Evolutionary conservation across 2,888 invertebrate species (phyloP).

Genomic region (Silvanus unidentatus): DNA sequence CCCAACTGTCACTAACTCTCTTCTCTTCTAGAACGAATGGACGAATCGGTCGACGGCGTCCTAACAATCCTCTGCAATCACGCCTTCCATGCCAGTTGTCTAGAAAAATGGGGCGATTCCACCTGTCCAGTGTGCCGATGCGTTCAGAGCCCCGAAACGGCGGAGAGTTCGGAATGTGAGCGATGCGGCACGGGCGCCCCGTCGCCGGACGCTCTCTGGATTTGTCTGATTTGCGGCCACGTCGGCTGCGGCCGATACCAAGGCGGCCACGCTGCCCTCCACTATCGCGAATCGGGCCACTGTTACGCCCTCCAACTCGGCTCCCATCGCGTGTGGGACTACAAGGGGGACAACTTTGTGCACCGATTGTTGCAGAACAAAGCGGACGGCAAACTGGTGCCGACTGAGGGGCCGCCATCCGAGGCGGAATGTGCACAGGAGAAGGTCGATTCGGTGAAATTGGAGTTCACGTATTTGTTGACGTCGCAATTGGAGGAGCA

Average conservation of each 20-base stretch:
- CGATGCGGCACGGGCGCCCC: slow-evolving; percentile 51
- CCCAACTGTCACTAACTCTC: slow-evolving; percentile 11
- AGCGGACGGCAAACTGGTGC: slow-evolving; percentile 91
- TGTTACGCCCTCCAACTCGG: slow-evolving; percentile 96
- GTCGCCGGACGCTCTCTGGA: slow-evolving; percentile 85
- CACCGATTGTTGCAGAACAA: slow-evolving; percentile 95
- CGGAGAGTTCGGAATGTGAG: slow-evolving; percentile 55
- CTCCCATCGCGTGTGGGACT: slow-evolving; percentile 98
- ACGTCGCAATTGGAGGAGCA: slow-evolving; percentile 95
- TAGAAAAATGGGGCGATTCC: slow-evolving; percentile 94
- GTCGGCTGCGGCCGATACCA: slow-evolving; percentile 85
- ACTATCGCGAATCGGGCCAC: slow-evolving; percentile 92
- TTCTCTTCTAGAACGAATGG: slow-evolving; percentile 90
- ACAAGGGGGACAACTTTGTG: slow-evolving; percentile 59
- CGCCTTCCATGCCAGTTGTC: slow-evolving; percentile 92
- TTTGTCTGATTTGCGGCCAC: slow-evolving; percentile 97
- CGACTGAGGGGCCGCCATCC: slow-evolving; percentile 61
- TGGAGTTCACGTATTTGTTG: slow-evolving; percentile 93
- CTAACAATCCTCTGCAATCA: slow-evolving; percentile 98
- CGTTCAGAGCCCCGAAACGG: slow-evolving; percentile 54
- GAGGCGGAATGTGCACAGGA: slow-evolving; percentile 60
- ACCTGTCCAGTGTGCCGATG: slow-evolving; percentile 96
- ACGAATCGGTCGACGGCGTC: slow-evolving; percentile 96
- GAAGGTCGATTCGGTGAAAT: slow-evolving; percentile 89
- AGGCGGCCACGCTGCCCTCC: slow-evolving; percentile 90